These are phyloP conservation scores for Gallinago jamesoni DNA, from an alignment of 2,113 vertebrate genomes.

Conservation along the genomic window DNA sequence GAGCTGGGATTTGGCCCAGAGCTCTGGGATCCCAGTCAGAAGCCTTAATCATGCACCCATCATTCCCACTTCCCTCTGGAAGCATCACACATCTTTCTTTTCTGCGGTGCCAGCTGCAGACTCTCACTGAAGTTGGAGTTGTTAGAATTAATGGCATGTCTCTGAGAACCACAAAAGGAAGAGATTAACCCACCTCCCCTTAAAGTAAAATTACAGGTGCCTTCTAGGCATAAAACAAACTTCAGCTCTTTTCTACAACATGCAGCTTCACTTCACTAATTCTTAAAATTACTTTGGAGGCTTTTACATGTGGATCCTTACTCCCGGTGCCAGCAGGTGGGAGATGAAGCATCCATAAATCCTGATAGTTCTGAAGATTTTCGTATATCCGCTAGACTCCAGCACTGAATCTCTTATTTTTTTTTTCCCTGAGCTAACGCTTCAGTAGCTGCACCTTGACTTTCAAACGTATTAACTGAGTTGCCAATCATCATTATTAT, in stretches of 20 bases:
- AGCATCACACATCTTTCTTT: not conserved
- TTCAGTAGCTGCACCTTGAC: constrained; percentile 4
- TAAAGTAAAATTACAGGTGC: constrained; percentile 28
- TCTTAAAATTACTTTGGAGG: constrained; percentile 53
- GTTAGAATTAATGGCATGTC: not conserved
- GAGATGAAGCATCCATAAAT: constrained; percentile 20
- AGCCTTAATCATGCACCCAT: not conserved
- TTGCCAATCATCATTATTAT: constrained; percentile 34
- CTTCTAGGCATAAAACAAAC: constrained; percentile 13
- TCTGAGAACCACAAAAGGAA: not conserved
- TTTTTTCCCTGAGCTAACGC: not conserved
- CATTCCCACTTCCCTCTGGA: not conserved
- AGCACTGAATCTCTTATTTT: not conserved
- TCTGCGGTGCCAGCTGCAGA: rapidly evolving
- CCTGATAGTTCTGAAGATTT: constrained; percentile 43
- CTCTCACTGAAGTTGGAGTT: not conserved
- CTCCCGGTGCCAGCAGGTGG: constrained; percentile 15
- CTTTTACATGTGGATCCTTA: not conserved
- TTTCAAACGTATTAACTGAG: constrained; percentile 53
- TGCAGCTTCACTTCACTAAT: constrained; percentile 38
- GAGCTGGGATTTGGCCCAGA: not conserved
- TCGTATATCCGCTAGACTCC: not conserved
- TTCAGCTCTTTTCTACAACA: constrained; percentile 9
- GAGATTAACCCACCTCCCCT: not conserved
- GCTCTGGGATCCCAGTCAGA: not conserved